A percentile compares a stretch with the other conserved stretches of the same genome.
phyloP scores from a whole-genome alignment of 2,888 invertebrate species.

The Nomada hirtipes region DNA sequence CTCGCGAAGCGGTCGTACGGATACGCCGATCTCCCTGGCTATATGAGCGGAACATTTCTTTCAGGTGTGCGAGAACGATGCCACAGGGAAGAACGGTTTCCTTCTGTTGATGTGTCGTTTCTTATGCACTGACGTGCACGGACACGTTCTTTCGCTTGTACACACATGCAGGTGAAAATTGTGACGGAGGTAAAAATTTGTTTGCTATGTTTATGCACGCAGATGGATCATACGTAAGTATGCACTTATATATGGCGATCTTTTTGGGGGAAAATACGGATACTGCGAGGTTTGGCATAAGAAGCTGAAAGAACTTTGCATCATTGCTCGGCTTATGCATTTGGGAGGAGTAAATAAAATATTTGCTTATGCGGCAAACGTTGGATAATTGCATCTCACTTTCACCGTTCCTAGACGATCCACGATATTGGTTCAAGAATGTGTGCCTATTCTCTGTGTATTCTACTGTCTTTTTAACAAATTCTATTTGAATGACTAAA shows the following conservation, averaged over 20 bases:
- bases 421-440: neutral
- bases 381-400: conserved; percentile 12
- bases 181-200: conserved; percentile 27
- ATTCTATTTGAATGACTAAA: neutral
- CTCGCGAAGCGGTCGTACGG: conserved; percentile 12
- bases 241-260: no score
- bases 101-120: conserved; percentile 11
- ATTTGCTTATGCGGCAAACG: neutral
- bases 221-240: neutral
- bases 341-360: neutral
- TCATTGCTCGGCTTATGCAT: neutral
- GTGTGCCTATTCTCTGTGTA: neutral
- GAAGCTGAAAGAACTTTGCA: neutral
- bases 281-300: neutral
- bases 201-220: conserved; percentile 22
- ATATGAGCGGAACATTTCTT: conserved; percentile 27
- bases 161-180: conserved; percentile 13
- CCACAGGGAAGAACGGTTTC: conserved; percentile 13
- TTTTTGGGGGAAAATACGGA: neutral
- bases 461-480: neutral
- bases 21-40: conserved; percentile 32
- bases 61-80: conserved; percentile 1
- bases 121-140: conserved; percentile 2
- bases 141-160: conserved; percentile 3
- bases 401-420: neutral